Conservation (phyloP, 2,113 vertebrate species). For the Lagopus muta region DNA sequence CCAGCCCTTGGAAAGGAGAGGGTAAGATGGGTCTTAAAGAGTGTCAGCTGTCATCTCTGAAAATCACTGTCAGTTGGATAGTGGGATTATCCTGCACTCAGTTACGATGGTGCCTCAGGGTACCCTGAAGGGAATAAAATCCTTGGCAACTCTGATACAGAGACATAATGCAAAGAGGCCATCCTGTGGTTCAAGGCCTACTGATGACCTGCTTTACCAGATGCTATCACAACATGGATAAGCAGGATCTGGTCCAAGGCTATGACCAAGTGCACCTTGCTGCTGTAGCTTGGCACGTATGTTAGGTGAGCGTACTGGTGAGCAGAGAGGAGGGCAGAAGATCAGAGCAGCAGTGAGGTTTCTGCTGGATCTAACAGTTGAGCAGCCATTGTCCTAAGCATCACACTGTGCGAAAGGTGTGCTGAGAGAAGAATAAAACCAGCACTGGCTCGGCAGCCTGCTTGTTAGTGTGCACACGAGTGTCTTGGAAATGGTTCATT, state of each 20-base stretch:
- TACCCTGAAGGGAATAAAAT: neutral
- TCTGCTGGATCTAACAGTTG: neutral
- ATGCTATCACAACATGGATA: neutral
- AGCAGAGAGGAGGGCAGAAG: neutral
- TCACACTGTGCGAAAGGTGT: neutral
- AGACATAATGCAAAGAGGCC: conserved; percentile 7
- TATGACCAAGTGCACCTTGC: neutral
- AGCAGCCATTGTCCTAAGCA: neutral
- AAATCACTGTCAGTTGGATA: neutral
- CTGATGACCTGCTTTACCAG: neutral
- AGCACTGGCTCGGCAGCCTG: neutral
- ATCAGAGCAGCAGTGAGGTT: neutral
- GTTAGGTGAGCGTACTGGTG: neutral
- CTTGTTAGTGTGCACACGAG: neutral
- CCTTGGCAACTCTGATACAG: neutral
- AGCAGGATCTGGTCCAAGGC: conserved; percentile 10
- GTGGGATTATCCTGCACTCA: conserved; percentile 4
- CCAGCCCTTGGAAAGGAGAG: neutral
- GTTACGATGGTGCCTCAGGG: conserved; percentile 4
- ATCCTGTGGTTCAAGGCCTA: neutral
- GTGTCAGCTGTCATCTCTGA: conserved; percentile 16
- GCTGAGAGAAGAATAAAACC: neutral
- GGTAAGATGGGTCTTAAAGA: conserved; percentile 8
- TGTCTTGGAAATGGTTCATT: neutral
- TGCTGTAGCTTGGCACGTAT: neutral